Percentiles rank a stretch among this genome's conserved stretches.
Conservation (phyloP, 1,140 invertebrate genomes). For the Argopecten irradians region DNA sequence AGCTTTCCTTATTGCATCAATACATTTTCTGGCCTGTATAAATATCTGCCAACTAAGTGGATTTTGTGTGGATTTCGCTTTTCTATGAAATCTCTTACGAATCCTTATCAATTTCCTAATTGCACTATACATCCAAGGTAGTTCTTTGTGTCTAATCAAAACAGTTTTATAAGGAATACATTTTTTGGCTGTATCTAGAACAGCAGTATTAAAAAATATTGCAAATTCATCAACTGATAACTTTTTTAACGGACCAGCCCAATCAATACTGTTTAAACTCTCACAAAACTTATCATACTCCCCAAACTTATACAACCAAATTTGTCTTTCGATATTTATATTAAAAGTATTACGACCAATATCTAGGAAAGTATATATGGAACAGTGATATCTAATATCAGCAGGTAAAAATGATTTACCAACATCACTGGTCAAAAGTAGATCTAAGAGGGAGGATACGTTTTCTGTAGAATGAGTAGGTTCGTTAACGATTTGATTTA, state of each 20-base stretch:
- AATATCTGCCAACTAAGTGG: not conserved
- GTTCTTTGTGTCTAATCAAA: not conserved
- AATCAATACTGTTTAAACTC: constrained; percentile 12
- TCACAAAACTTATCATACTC: too few species aligned
- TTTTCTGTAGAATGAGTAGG: not conserved
- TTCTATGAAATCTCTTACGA: not conserved
- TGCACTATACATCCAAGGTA: not conserved
- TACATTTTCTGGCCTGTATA: not conserved
- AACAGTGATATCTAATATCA: constrained; percentile 35
- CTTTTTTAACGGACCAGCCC: not conserved
- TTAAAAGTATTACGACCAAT: too few species aligned
- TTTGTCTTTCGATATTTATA: too few species aligned
- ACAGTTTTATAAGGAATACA: constrained; percentile 1
- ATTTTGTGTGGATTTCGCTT: not conserved
- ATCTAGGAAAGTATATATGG: too few species aligned
- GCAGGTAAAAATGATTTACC: constrained; percentile 24
- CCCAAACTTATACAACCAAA: too few species aligned
- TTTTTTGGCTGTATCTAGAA: constrained; percentile 7
- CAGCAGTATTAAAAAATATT: not conserved
- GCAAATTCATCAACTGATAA: not conserved
- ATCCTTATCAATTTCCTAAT: not conserved
- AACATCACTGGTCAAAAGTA: not conserved
- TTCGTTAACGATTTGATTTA: not conserved
- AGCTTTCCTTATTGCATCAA: not conserved
- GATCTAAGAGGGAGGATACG: not conserved